Evolutionary conservation across 2,113 vertebrate species (phyloP), one percentile per base, ranked within the genome.

Genomic region (Mus spicilegus): DNA sequence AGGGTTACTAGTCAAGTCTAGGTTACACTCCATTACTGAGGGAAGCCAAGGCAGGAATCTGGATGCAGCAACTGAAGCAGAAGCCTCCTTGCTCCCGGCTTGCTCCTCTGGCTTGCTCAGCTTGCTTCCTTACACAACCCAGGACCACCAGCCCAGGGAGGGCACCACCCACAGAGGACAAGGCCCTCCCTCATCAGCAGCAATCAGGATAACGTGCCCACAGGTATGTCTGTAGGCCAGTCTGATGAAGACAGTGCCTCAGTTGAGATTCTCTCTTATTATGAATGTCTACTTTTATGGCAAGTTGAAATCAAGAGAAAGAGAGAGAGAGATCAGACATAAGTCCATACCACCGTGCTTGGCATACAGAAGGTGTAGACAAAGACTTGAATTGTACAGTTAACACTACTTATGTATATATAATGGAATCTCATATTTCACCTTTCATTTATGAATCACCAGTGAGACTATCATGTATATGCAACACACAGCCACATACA

Each of bases 311-410:
- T 42, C 42, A 42, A 24, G 19, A 63, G 22, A 26, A 26, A 65
- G 49, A 54, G 19, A 42, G n/a, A 28, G 1, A 84, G 58, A 30
- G 33, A 42, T 11, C n/a, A 67, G 56, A 14, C 51, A 56, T 65
- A 33, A 46, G 61, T 9, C 6, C 19, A 24, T 13, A 20, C 54
- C 46, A 5, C 51, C 1, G 0, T 65, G 20, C 63, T 73, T 30
- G 28, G 20, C 58, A 46, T 14, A 39, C 2, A 8, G 11, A 22
- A 6, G 1, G 7, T 85, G 26, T 36, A 81, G 76, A 33, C 3
- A 22, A n/a, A 51, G 42, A 58, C 33, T n/a, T 86, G 24, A 0
- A 0, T 2, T 26, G 11, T 42, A 7, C 46, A 54, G 14, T 26
- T 72, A 49, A 49, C 22, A 26, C 7, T 58, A 14, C 4, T 63